Percentiles rank a stretch among this genome's conserved stretches.
Conservation (phyloP, 1,140 invertebrate species). For the Leptopilina boulardi region DNA sequence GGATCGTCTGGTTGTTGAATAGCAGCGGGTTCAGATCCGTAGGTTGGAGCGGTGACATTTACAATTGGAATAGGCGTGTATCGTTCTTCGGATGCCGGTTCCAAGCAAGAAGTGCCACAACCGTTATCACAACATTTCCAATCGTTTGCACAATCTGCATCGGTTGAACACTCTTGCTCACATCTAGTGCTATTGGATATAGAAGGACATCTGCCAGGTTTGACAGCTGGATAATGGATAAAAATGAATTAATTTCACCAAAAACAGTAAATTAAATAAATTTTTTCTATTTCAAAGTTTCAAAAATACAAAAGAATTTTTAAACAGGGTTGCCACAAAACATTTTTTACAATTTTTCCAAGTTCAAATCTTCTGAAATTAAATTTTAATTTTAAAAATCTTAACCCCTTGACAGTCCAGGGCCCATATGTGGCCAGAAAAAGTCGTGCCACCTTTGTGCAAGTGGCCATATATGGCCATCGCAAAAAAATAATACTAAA, state of each 20-base stretch:
- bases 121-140: slow-evolving; percentile 89
- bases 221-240: slow-evolving; percentile 78
- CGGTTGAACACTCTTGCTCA: slow-evolving; percentile 84
- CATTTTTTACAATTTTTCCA: no score
- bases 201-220: slow-evolving; percentile 85
- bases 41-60: slow-evolving; percentile 69
- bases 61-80: slow-evolving; percentile 54
- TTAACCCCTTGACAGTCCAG: no score
- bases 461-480: no score
- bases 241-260: slow-evolving; percentile 34
- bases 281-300: not conserved
- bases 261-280: slow-evolving; percentile 1
- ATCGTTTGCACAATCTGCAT: slow-evolving; percentile 87
- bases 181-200: slow-evolving; percentile 77
- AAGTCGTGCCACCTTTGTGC: no score
- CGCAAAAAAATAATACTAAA: no score
- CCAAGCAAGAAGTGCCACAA: slow-evolving; percentile 84
- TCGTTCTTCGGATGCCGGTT: slow-evolving; percentile 73
- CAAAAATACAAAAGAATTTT: no score
- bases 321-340: no score
- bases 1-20: slow-evolving; percentile 76
- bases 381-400: no score
- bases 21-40: slow-evolving; percentile 66
- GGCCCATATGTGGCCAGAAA: no score
- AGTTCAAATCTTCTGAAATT: no score